These are phyloP conservation scores for Porites rus DNA, from an alignment of 92 coral and sea anemone genomes.

Conservation along the genomic window DNA sequence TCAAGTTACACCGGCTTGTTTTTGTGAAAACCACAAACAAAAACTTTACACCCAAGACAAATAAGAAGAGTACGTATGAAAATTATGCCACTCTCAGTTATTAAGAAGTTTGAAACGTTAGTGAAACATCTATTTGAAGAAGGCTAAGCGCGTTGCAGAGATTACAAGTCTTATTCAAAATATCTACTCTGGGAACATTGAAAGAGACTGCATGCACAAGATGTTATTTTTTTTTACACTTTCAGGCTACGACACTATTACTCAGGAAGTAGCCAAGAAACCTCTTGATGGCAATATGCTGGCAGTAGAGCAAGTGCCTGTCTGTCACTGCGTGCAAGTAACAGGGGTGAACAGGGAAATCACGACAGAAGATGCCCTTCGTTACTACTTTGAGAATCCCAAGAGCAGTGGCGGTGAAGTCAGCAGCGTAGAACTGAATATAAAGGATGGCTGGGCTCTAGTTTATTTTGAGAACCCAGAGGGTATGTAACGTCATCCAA, in stretches of 20 bases:
- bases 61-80: no score
- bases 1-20: no score
- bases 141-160: no score
- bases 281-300: slow-evolving; percentile 48
- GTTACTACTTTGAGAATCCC: slow-evolving; percentile 62
- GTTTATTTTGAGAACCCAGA: slow-evolving; percentile 63
- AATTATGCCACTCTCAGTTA: no score
- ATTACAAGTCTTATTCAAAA: no score
- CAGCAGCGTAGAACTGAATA: slow-evolving; percentile 38
- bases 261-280: slow-evolving; percentile 8
- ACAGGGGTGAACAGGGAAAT: slow-evolving; percentile 44
- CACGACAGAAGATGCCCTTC: slow-evolving; percentile 52
- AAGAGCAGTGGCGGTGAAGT: slow-evolving; percentile 73
- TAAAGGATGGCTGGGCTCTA: slow-evolving; percentile 49
- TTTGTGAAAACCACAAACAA: no score
- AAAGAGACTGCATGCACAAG: neutral
- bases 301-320: slow-evolving; percentile 52
- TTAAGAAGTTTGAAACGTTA: no score
- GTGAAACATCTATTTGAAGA: no score
- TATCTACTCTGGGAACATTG: no score
- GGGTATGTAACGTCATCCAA: slow-evolving; percentile 43
- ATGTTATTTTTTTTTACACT: neutral
- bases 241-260: slow-evolving; percentile 30
- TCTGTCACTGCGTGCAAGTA: slow-evolving; percentile 68
- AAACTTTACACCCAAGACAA: no score